A percentile compares a stretch with the other conserved stretches of the same genome.
Conservation (phyloP, 2,113 vertebrate species). For the Catharus fuscescens region DNA sequence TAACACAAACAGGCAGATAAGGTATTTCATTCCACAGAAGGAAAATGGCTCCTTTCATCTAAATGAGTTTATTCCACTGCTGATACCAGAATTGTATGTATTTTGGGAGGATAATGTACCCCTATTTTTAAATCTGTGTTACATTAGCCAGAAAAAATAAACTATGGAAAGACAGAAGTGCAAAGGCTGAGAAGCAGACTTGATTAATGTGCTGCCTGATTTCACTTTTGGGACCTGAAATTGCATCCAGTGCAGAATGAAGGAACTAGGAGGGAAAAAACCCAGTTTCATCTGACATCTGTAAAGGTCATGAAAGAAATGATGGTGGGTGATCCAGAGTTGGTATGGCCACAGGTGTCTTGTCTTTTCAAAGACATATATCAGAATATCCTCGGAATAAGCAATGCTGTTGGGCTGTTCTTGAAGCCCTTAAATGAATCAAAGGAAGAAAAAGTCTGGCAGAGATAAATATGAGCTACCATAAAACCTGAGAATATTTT, state of each 20-base stretch:
- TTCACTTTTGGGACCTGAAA: conserved; percentile 65
- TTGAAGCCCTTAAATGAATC: not conserved
- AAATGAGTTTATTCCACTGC: conserved; percentile 41
- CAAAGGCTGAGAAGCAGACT: not conserved
- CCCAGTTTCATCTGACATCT: conserved; percentile 51
- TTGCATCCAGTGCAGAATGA: conserved; percentile 51
- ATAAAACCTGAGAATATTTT: not conserved
- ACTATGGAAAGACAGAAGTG: conserved; percentile 5
- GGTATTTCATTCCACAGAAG: conserved; percentile 31
- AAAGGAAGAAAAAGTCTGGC: not conserved
- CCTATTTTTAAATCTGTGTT: conserved; percentile 18
- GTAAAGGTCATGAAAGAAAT: conserved; percentile 67
- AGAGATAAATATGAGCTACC: not conserved
- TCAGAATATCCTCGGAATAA: not conserved
- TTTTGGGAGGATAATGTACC: conserved; percentile 12
- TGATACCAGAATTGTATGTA: not conserved
- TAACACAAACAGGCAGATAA: conserved; percentile 47
- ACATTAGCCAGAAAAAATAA: conserved; percentile 46
- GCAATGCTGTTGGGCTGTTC: not conserved
- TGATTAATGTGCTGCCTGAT: conserved; percentile 72
- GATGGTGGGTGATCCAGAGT: not conserved
- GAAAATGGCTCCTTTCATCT: conserved; percentile 53
- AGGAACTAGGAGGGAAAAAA: not conserved
- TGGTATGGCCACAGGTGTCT: conserved; percentile 28
- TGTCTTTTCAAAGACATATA: not conserved